These are phyloP conservation scores for Archips xylosteana DNA, from an alignment of 2,888 invertebrate genomes.

Conservation along the genomic window DNA sequence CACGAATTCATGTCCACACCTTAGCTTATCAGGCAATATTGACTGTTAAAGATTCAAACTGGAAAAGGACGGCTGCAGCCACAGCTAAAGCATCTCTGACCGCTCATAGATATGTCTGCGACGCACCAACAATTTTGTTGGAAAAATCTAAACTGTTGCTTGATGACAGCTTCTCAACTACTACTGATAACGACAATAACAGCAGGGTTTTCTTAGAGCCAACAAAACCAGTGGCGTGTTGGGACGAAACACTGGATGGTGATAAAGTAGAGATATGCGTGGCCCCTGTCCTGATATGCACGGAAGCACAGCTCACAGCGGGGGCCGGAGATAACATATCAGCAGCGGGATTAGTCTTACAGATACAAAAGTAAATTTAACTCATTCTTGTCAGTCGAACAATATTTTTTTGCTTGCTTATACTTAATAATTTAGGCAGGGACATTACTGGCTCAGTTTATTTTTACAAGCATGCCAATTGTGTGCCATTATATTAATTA, in stretches of 20 bases:
- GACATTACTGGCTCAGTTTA: conserved; percentile 22
- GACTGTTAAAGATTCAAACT: conserved; percentile 87
- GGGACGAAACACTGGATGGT: conserved; percentile 88
- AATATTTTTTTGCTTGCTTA: conserved; percentile 7
- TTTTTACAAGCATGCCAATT: conserved; percentile 22
- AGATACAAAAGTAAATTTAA: conserved; percentile 79
- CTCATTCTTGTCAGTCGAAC: conserved; percentile 5
- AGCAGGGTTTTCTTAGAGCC: conserved; percentile 88
- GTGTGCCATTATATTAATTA: conserved; percentile 35
- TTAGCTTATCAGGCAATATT: conserved; percentile 95
- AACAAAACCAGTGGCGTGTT: conserved; percentile 92
- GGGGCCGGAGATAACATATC: conserved; percentile 96
- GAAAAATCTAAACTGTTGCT: conserved; percentile 87
- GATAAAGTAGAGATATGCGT: conserved; percentile 89
- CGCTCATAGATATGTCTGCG: conserved; percentile 93
- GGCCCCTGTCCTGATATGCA: conserved; percentile 94
- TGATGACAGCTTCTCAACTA: conserved; percentile 93
- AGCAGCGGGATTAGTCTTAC: conserved; percentile 93
- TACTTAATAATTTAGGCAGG: conserved; percentile 10
- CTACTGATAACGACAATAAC: conserved; percentile 79
- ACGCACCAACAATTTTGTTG: conserved; percentile 85
- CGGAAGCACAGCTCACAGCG: conserved; percentile 92
- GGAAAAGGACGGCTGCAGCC: conserved; percentile 92
- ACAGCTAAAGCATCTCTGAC: conserved; percentile 93
- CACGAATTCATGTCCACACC: conserved; percentile 94